These are phyloP conservation scores for Catostomus latipinnis DNA, from an alignment of 2,797 vertebrate species.

Conservation along the genomic window DNA sequence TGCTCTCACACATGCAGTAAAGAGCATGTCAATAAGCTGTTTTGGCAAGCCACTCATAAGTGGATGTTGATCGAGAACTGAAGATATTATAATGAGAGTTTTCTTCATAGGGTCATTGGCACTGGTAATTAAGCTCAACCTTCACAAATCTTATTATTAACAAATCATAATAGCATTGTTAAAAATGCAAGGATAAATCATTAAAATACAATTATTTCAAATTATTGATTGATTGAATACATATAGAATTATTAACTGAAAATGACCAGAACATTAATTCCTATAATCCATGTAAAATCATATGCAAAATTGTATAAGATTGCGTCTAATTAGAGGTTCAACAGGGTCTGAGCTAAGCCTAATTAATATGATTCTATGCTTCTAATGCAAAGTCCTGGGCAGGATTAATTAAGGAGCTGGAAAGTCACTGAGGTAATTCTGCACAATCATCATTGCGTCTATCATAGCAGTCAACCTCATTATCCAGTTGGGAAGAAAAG, in stretches of 20 bases:
- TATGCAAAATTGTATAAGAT: background rate
- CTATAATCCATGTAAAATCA: conserved; percentile 6
- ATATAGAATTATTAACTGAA: background rate
- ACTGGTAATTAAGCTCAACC: background rate
- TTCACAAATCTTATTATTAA: background rate
- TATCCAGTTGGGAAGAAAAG: background rate
- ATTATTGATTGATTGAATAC: background rate
- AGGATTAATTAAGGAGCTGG: background rate
- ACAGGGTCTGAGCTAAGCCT: background rate
- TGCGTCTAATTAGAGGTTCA: background rate
- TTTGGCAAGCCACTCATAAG: background rate
- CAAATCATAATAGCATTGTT: background rate
- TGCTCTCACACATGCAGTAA: conserved; percentile 9
- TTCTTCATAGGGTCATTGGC: background rate
- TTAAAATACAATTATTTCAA: background rate
- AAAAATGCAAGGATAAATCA: background rate
- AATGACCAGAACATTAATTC: background rate
- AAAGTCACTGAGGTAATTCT: background rate
- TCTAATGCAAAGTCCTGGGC: background rate
- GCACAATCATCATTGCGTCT: background rate
- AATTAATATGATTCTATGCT: background rate
- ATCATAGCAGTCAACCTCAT: background rate
- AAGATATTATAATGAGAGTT: background rate
- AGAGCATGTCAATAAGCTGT: conserved; percentile 2
- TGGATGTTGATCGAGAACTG: background rate